Evolutionary conservation across 1,140 invertebrate genomes (phyloP).

Genomic region (Drosophila pseudoananassae): DNA sequence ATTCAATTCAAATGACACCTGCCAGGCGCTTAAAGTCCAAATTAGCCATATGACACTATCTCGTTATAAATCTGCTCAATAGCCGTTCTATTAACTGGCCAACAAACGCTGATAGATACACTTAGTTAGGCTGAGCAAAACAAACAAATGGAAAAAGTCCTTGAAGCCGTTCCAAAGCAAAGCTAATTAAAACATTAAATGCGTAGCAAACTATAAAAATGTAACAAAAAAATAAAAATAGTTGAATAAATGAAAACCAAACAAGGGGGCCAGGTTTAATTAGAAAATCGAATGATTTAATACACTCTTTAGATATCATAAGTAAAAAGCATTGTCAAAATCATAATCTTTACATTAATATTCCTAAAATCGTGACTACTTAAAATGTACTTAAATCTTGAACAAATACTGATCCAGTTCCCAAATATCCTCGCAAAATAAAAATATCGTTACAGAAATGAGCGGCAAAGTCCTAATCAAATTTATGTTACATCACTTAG

Average conservation of each 20-base stretch:
- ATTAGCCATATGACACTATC: slow-evolving; percentile 56
- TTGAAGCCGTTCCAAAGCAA: slow-evolving; percentile 52
- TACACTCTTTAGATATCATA: slow-evolving; percentile 8
- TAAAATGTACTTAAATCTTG: background rate
- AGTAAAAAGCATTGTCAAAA: background rate
- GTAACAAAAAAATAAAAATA: slow-evolving; percentile 5
- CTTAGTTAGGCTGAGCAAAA: slow-evolving; percentile 13
- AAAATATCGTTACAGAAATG: slow-evolving; percentile 23
- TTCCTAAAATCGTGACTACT: too few species aligned
- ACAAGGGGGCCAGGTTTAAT: background rate
- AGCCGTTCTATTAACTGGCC: slow-evolving; percentile 58
- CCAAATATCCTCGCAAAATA: background rate
- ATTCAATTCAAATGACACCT: slow-evolving; percentile 62
- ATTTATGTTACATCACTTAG: slow-evolving; percentile 41
- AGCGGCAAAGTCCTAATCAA: slow-evolving; percentile 19
- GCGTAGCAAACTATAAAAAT: slow-evolving; percentile 58
- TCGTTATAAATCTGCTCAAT: slow-evolving; percentile 40
- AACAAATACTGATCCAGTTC: slow-evolving; percentile 13
- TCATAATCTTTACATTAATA: too few species aligned
- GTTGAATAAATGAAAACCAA: slow-evolving; percentile 30
- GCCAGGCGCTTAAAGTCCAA: slow-evolving; percentile 44
- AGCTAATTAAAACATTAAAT: slow-evolving; percentile 82
- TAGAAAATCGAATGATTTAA: background rate
- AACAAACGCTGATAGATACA: slow-evolving; percentile 42
- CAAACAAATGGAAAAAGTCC: slow-evolving; percentile 50